Conservation (phyloP, 2,888 invertebrate genomes). For the Caprella mutica region DNA sequence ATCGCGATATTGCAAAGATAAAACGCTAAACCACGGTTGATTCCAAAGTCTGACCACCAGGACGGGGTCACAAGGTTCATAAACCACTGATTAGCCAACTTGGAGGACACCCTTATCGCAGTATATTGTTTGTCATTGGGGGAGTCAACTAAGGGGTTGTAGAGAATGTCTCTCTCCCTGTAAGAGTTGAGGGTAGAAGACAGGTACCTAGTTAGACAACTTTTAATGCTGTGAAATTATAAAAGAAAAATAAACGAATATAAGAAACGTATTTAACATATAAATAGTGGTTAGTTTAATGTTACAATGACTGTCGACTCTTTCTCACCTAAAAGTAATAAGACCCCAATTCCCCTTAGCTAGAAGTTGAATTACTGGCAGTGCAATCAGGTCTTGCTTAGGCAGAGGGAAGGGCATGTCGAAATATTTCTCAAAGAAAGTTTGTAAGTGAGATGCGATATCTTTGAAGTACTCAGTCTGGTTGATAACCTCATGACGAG, state of each 20-base stretch:
- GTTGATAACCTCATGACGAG: slow-evolving; percentile 54
- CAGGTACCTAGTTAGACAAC: too few species aligned
- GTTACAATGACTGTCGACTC: too few species aligned
- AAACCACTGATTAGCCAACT: slow-evolving; percentile 72
- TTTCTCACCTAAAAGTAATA: slow-evolving; percentile 61
- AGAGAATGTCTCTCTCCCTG: slow-evolving; percentile 69
- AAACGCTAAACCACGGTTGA: slow-evolving; percentile 73
- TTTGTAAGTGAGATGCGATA: slow-evolving; percentile 61
- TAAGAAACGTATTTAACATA: too few species aligned
- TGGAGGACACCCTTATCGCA: slow-evolving; percentile 66
- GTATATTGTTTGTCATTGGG: slow-evolving; percentile 58
- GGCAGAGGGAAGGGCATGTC: slow-evolving; percentile 60
- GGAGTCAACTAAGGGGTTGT: slow-evolving; percentile 57
- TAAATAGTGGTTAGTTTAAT: too few species aligned
- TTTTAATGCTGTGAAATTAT: too few species aligned
- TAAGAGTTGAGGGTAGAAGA: too few species aligned
- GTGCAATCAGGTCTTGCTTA: slow-evolving; percentile 50
- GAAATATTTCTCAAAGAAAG: slow-evolving; percentile 62
- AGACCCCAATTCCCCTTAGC: slow-evolving; percentile 79
- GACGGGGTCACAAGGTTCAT: slow-evolving; percentile 63
- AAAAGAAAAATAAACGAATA: too few species aligned
- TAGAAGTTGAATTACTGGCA: slow-evolving; percentile 48
- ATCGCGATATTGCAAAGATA: slow-evolving; percentile 62
- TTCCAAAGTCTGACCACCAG: slow-evolving; percentile 85
- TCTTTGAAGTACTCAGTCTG: slow-evolving; percentile 59